Base-by-base conservation (phyloP, 2,888 invertebrate species). In the Dermolepida albohirtum region DNA sequence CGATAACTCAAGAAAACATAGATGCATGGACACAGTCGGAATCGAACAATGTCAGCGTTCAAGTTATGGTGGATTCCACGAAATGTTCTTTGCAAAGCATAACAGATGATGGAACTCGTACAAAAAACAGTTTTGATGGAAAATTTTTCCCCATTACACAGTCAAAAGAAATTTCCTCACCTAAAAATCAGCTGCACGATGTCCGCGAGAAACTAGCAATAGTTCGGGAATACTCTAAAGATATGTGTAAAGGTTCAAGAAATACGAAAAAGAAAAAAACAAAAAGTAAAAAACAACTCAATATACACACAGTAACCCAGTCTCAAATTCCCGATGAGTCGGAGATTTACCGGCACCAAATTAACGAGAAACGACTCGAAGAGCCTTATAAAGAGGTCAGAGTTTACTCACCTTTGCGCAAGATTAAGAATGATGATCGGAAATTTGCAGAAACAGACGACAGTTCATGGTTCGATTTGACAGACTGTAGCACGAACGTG, bases 401-500 rank as follows among this genome's bases (percentile, higher is more conserved):
- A 34, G 59, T 59, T 50, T 66, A 66, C 49, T 41, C 50, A n/a
- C 66, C 66, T 51, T 8, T 66, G 16, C 41, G 50, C 16, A 54
- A 57, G 10, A 14, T 50, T 7, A 59, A 66, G 7, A 16, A 51
- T 1, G n/a, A 40, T 12, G 50, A 59, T 14, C 27, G 34, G n/a
- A 66, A 59, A 50, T 57, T 44, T 22, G 27, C 40, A 12, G 59
- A 41, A 51, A 57, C 57, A 4, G 71, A 74, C 14, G 74, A 73
- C 12, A 69, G 69, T 62, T 74, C 74, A 0, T 74, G 74, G 74
- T 71, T 49, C 40, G 74, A 74, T 44, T 34, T 74, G 27, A 71
- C 72, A 0, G 74, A 74, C n/a, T 22, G 62, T 8, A 73, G 70
- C 40, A 70, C 68, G 16, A 66, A 44, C 12, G 39, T 52, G 10